These are phyloP conservation scores for Sardinella longiceps DNA, from an alignment of 2,797 vertebrate genomes.

Conservation along the genomic window DNA sequence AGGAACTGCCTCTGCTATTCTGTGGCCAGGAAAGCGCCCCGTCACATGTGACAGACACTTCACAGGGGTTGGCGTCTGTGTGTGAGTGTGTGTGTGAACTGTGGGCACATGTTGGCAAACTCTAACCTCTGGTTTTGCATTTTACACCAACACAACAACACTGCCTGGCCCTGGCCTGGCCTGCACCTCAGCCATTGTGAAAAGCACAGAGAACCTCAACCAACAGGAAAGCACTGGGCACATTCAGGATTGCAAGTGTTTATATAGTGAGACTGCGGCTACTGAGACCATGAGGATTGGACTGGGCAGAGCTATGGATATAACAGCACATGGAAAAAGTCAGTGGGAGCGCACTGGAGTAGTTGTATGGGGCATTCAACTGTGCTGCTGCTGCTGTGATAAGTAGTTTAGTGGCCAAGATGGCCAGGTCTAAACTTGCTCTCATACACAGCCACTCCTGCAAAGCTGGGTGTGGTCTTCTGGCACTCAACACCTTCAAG, in stretches of 20 bases:
- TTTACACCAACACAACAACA: not conserved
- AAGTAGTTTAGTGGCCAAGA: not conserved
- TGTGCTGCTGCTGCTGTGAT: not conserved
- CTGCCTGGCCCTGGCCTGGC: too few species aligned
- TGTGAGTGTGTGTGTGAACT: not conserved
- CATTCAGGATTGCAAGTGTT: not conserved
- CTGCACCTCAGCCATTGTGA: not conserved
- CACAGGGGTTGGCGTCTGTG: not conserved
- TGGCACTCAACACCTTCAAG: conserved; percentile 27
- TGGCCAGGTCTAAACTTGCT: conserved; percentile 71
- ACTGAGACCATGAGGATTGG: not conserved
- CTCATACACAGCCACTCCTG: conserved; percentile 58
- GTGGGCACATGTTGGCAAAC: not conserved
- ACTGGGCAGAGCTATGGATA: not conserved
- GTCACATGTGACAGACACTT: conserved; percentile 15
- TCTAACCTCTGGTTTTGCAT: not conserved
- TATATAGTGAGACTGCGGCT: not conserved
- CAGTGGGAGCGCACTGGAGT: conserved; percentile 45
- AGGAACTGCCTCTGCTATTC: not conserved
- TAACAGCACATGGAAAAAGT: not conserved
- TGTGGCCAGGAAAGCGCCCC: not conserved
- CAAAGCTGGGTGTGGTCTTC: conserved; percentile 54
- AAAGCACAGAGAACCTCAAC: not conserved
- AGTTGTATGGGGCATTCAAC: conserved; percentile 17
- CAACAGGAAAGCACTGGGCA: not conserved